phyloP scores from a whole-genome alignment of 1,140 invertebrate species.

The Drosophila insularis region DNA sequence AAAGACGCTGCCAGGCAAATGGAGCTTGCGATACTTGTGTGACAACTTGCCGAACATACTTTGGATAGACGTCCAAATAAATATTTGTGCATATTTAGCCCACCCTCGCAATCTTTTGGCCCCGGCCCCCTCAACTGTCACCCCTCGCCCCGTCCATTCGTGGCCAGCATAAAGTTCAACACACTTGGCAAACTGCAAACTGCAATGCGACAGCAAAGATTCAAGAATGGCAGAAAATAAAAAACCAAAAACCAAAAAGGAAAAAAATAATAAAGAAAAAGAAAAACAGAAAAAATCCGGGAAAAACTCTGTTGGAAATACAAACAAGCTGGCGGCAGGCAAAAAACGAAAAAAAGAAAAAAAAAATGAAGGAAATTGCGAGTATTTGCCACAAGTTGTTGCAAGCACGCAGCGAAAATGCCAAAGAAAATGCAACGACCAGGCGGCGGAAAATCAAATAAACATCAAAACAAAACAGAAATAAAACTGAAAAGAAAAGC shows the following conservation, averaged over 20 bases:
- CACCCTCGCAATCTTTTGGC: neutral
- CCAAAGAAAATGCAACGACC: slow-evolving; percentile 49
- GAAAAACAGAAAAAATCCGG: slow-evolving; percentile 16
- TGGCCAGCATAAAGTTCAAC: slow-evolving; percentile 65
- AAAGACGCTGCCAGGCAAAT: slow-evolving; percentile 43
- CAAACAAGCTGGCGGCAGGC: slow-evolving; percentile 68
- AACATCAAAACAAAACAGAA: slow-evolving; percentile 72
- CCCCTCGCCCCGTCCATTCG: neutral
- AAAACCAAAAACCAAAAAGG: slow-evolving; percentile 40
- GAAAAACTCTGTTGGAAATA: slow-evolving; percentile 44
- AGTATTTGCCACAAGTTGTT: slow-evolving; percentile 78
- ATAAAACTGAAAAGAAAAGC: slow-evolving; percentile 2
- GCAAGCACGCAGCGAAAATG: slow-evolving; percentile 43
- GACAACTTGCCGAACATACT: slow-evolving; percentile 68
- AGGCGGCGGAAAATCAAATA: slow-evolving; percentile 71
- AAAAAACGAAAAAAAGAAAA: slow-evolving; percentile 12
- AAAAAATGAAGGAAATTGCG: slow-evolving; percentile 37
- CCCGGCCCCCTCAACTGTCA: neutral
- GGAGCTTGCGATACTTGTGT: slow-evolving; percentile 50
- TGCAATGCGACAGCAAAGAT: slow-evolving; percentile 67
- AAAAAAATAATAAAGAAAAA: slow-evolving; percentile 21
- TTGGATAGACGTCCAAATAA: slow-evolving; percentile 57
- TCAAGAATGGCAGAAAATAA: slow-evolving; percentile 39
- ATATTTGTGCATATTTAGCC: slow-evolving; percentile 80
- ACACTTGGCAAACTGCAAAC: slow-evolving; percentile 62